Evolutionary conservation across 1,140 invertebrate genomes (phyloP).

Genomic region (Vollenhovia emeryi): DNA sequence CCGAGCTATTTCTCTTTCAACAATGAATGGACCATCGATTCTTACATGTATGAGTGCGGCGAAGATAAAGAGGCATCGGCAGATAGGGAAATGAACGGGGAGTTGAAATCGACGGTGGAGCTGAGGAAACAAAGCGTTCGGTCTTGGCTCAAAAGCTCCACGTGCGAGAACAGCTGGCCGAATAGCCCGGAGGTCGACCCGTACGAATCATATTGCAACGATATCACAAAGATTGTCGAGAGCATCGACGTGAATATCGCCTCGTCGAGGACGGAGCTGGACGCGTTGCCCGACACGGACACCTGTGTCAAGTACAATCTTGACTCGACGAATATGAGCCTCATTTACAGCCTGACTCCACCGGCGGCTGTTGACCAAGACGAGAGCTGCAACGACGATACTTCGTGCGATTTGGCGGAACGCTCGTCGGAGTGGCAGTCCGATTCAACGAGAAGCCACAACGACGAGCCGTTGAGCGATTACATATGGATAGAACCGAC

Average conservation of each 20-base stretch:
- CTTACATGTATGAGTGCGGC: background rate
- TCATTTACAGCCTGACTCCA: conserved; percentile 81
- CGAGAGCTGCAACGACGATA: background rate
- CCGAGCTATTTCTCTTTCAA: background rate
- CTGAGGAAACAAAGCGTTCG: background rate
- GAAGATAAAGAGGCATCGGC: background rate
- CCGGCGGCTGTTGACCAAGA: conserved; percentile 39
- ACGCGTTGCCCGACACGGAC: conserved; percentile 68
- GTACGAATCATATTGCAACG: conserved; percentile 24
- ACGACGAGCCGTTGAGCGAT: background rate
- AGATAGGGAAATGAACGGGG: background rate
- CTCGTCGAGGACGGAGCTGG: conserved; percentile 67
- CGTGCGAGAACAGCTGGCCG: background rate
- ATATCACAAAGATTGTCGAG: conserved; percentile 74
- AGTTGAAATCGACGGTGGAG: background rate
- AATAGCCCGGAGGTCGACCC: background rate
- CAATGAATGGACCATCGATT: background rate
- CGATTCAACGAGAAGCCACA: background rate
- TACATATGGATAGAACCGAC: conserved; percentile 43
- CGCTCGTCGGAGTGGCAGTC: conserved; percentile 35
- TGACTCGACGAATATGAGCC: conserved; percentile 75
- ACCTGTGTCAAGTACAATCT: conserved; percentile 77
- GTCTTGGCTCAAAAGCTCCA: conserved; percentile 12
- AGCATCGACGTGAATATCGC: conserved; percentile 75
- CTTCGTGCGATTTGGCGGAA: background rate